phyloP scores from a whole-genome alignment of 2,888 invertebrate species.

The Heliconius charithonia region DNA sequence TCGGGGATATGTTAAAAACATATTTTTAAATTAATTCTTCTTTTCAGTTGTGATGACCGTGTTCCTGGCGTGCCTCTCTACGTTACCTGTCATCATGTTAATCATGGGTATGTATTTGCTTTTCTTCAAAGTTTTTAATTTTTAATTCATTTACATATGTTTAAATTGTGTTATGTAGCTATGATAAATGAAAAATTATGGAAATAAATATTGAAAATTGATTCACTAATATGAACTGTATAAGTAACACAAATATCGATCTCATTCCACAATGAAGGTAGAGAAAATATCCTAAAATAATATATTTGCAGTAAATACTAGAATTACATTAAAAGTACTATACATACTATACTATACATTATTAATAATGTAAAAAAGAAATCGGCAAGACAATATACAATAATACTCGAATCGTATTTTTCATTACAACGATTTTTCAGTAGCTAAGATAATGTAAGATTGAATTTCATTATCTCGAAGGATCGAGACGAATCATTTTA shows the following conservation, averaged over 20 bases:
- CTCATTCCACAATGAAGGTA: no score
- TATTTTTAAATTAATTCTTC: constrained; percentile 47
- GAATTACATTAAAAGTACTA: no score
- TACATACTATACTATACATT: no score
- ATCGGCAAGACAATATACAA: not conserved
- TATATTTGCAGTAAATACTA: no score
- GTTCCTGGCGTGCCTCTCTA: constrained; percentile 86
- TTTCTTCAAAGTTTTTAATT: not conserved
- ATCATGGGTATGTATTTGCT: constrained; percentile 87
- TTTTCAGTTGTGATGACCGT: constrained; percentile 88
- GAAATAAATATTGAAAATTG: no score
- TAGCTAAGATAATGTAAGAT: constrained; percentile 32
- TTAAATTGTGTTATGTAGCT: not conserved
- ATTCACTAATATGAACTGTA: no score
- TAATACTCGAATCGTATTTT: constrained; percentile 31
- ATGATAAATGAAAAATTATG: no score
- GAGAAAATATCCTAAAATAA: no score
- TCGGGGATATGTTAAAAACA: no score
- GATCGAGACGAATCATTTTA: constrained; percentile 39
- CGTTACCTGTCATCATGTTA: constrained; percentile 89
- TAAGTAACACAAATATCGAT: no score
- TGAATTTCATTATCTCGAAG: constrained; percentile 45
- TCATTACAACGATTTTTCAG: constrained; percentile 36
- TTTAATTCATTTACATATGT: not conserved
- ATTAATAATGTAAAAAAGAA: no score